Evolutionary conservation across 2,888 invertebrate genomes (phyloP), one percentile per base, ranked within the genome.

Genomic region (Tetranychus piercei): DNA sequence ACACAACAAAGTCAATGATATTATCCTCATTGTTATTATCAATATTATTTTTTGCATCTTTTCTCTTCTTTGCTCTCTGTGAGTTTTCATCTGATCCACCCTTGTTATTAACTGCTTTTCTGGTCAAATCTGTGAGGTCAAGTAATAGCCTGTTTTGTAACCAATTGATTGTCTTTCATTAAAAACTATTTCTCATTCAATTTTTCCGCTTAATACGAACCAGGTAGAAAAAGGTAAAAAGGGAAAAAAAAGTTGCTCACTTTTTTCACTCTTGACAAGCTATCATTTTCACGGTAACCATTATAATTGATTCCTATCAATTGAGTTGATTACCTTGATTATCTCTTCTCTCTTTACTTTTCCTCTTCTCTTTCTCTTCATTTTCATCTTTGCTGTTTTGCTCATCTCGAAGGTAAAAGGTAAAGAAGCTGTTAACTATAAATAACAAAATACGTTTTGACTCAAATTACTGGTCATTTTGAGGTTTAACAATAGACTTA

Each of bases 241-340:
- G 15, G 45, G 3, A 55, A 55, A 55, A 55, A 55, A 55, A 55
- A 55, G 55, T 55, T 15, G 2, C 55, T 55, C 15, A 15, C 15
- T 15, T 15, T 55, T 55, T 55, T 55, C 55, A 55, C 55, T 55
- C 15, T 55, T 55, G 55, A 55, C 55, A 55, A 55, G 55, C 11
- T 55, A 55, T 55, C 55, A 55, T 55, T 55, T 55, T 55, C 9
- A 55, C 15, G 55, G 55, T 55, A 55, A 55, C 55, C 55, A 55
- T 55, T 55, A 15, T 55, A 55, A 55, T 55, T 55, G 55, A 55
- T 55, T 55, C 55, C 15, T 55, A 55, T 55, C 55, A 15, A 55
- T 55, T 55, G 55, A 55, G 55, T 55, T 55, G 55, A 55, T 55
- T 55, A 55, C 55, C 55, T 55, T 55, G 55, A 55, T 55, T 55